Conservation (phyloP, 2,113 vertebrate genomes). For the Plectropomus leopardus region DNA sequence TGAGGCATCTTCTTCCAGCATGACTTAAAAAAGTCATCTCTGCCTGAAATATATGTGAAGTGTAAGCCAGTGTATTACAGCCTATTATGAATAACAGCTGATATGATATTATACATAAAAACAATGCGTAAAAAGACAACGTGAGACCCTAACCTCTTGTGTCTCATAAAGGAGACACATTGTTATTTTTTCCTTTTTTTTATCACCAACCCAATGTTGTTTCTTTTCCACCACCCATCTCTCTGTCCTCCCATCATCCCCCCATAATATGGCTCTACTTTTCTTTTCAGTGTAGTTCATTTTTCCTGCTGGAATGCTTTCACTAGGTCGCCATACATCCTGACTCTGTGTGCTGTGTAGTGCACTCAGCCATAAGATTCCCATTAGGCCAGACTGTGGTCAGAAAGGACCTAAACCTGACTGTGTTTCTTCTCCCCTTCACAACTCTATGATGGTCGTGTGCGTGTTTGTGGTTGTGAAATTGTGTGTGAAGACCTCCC, state of each 20-base stretch:
- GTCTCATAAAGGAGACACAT: conserved; percentile 4
- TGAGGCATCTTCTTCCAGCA: neutral
- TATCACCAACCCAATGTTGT: conserved; percentile 24
- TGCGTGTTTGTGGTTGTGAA: conserved; percentile 37
- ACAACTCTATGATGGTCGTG: conserved; percentile 11
- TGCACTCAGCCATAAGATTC: conserved; percentile 76
- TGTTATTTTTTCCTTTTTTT: conserved; percentile 8
- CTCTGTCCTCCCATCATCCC: neutral
- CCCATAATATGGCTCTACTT: conserved; percentile 28
- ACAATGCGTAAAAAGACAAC: neutral
- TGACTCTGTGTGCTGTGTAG: conserved; percentile 43
- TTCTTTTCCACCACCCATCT: neutral
- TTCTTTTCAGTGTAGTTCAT: conserved; percentile 60
- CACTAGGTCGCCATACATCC: conserved; percentile 61
- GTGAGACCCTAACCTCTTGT: neutral
- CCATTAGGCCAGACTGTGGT: conserved; percentile 75
- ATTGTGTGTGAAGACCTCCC: conserved; percentile 34
- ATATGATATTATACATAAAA: neutral
- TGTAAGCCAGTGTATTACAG: neutral
- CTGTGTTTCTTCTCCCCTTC: conserved; percentile 44
- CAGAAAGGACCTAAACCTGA: conserved; percentile 48
- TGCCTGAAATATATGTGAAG: neutral
- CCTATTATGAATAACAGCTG: neutral
- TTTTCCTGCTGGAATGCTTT: conserved; percentile 72
- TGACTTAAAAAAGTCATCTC: conserved; percentile 5